Conservation (phyloP, 2,113 vertebrate species). For the Ibidorhyncha struthersii region DNA sequence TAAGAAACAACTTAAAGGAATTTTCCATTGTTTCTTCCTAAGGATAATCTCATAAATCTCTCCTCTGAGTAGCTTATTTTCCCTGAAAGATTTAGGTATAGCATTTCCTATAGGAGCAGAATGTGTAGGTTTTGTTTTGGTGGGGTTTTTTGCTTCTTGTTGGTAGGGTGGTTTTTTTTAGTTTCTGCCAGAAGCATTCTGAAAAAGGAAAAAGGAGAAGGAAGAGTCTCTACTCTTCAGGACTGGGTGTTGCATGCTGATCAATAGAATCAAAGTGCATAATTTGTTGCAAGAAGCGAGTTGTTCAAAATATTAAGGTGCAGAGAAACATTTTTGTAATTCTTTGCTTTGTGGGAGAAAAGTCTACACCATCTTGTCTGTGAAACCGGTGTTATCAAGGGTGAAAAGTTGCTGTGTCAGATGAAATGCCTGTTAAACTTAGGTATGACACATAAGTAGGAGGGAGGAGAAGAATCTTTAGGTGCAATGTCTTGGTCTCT, state of each 20-base stretch:
- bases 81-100: background rate
- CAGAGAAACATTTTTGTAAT: background rate
- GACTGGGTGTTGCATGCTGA: background rate
- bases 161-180: background rate
- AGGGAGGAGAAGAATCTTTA: background rate
- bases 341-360: background rate
- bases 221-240: background rate
- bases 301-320: background rate
- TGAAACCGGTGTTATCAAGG: background rate
- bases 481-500: background rate
- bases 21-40: background rate
- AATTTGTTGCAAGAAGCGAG: background rate
- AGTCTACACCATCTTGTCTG: background rate
- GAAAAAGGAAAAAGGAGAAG: background rate
- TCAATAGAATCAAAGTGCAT: background rate
- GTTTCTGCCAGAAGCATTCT: background rate
- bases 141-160: background rate
- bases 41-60: background rate
- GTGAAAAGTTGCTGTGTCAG: background rate
- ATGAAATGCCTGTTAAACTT: background rate
- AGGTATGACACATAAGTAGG: background rate
- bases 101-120: background rate
- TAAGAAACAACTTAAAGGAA: background rate
- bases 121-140: background rate
- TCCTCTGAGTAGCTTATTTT: background rate